phyloP scores from a whole-genome alignment of 2,888 invertebrate species.

The Pterostichus madidus region DNA sequence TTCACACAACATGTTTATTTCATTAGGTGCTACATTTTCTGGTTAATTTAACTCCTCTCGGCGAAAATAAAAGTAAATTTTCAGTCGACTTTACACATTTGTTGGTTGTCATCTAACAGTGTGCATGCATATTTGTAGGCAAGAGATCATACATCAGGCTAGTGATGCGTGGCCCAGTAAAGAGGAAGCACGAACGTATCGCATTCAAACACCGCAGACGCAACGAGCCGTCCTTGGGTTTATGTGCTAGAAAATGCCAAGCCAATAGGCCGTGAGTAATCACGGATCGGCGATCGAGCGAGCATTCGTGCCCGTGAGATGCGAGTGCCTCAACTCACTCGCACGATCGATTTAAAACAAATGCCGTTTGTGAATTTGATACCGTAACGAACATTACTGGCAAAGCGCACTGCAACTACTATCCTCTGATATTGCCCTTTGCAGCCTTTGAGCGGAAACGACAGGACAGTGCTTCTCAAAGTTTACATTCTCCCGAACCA shows the following conservation, averaged over 20 bases:
- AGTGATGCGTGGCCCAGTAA: constrained; percentile 16
- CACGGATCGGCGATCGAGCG: constrained; percentile 48
- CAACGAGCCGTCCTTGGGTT: constrained; percentile 70
- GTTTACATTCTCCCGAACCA: background rate
- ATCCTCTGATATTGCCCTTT: constrained; percentile 12
- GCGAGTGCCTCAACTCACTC: constrained; percentile 68
- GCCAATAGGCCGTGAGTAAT: constrained; percentile 72
- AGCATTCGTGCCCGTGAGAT: constrained; percentile 28
- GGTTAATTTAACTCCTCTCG: constrained; percentile 25
- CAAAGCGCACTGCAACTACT: constrained; percentile 22
- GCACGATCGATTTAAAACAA: constrained; percentile 72
- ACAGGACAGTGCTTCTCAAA: background rate
- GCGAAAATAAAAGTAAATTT: constrained; percentile 15
- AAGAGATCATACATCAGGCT: background rate
- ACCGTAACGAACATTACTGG: constrained; percentile 47
- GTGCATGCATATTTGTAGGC: constrained; percentile 14
- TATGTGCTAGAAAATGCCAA: constrained; percentile 73
- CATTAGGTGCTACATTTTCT: constrained; percentile 16
- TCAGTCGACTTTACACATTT: constrained; percentile 36
- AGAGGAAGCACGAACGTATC: constrained; percentile 41
- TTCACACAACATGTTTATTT: constrained; percentile 17
- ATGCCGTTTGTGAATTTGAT: constrained; percentile 67
- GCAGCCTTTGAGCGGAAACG: constrained; percentile 11
- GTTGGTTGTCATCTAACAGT: constrained; percentile 30
- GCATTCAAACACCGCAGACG: constrained; percentile 70